Base-by-base conservation (phyloP, 1,140 invertebrate genomes). In the Maniola jurtina region DNA sequence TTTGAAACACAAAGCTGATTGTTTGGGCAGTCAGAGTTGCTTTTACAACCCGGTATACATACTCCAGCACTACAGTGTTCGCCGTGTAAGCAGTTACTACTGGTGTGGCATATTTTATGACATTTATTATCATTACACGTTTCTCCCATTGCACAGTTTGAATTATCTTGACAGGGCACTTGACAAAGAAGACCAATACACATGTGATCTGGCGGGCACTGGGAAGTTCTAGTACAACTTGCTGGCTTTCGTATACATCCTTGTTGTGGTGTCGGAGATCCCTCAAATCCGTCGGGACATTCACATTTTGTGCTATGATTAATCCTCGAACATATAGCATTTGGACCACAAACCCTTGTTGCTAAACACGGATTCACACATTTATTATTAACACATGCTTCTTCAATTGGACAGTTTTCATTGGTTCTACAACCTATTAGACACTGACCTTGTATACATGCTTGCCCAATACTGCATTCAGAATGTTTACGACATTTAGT, bases 51-150 rank as follows among this genome's bases (percentile, higher is more conserved):
- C 6, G 94, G 92, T 79, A 95, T 93, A 76, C 97, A 98, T 25
- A 94, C 92, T 42, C 96, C 96, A 71, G 95, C 94, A 71, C 90
- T 93, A 75, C 97, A 98, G 48, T 98, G 93, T 92, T 98, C 97
- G 60, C 97, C 97, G 7, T 95, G 94, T 64, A 97, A 90, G 72
- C 97, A 98, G 77, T 98, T 98, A 74, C 95, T 95, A 78, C 97
- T 97, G 5, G 95, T 94, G 77, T 97, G 97, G 81, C 97, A 98
- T 36, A 97, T 93, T 91, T 97, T 97, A 13, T 94, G 92, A 72
- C 96, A 98, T 35, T 95, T 92, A 68, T 94, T 95, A 63, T 95
- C 94, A 58, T 93, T 92, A 75, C 97, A 98, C 55, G 95, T 93
- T 89, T 98, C 97, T 11, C 97, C 97, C 15, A 95, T 92, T 0